Conservation (phyloP, 2,113 vertebrate genomes). For the Saccopteryx leptura region DNA sequence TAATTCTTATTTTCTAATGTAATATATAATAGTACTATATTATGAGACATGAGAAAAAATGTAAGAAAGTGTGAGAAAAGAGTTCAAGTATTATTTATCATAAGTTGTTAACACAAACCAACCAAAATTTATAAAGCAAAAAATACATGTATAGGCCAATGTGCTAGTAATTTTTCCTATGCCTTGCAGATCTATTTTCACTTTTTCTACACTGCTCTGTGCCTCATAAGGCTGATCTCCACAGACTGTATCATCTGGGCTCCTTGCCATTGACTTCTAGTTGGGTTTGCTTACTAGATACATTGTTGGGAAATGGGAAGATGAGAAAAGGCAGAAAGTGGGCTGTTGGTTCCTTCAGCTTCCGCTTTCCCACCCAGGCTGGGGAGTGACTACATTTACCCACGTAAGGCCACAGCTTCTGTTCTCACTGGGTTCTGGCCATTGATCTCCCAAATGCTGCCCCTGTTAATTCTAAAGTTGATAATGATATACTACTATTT, state of each 20-base stretch:
- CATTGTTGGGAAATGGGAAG: neutral
- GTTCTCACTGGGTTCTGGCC: neutral
- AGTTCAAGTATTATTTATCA: constrained; percentile 3
- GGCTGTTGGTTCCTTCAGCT: neutral
- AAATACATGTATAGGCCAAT: neutral
- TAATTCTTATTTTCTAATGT: constrained; percentile 18
- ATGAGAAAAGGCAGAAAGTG: neutral
- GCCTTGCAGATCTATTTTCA: neutral
- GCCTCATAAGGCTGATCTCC: neutral
- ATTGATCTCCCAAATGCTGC: neutral
- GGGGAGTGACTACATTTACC: neutral
- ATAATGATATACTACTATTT: neutral
- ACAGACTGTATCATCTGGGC: neutral
- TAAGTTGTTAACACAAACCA: neutral
- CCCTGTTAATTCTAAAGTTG: neutral
- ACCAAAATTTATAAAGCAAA: constrained; percentile 40
- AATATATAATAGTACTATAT: neutral
- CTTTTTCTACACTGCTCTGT: neutral
- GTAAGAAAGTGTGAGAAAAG: neutral
- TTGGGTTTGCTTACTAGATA: neutral
- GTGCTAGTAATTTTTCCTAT: neutral
- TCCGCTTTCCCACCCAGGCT: neutral
- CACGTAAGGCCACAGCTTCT: neutral
- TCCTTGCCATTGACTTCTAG: neutral
- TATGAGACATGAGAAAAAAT: neutral